Evolutionary conservation across 2,797 vertebrate species (phyloP).

Genomic region (Australoheros facetus): DNA sequence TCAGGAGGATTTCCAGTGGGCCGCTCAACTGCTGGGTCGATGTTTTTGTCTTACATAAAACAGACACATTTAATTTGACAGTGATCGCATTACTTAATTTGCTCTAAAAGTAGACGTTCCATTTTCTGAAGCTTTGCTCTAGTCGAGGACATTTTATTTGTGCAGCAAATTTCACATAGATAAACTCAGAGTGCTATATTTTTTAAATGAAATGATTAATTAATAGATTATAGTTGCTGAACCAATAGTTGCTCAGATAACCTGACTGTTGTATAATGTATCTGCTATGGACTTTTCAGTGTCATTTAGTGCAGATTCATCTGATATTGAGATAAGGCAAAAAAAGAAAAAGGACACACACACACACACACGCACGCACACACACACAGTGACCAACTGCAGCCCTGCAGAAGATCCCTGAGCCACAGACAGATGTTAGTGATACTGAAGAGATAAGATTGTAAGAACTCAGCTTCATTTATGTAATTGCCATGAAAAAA

Average conservation of each 20-base stretch:
- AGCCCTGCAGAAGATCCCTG: not conserved
- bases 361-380: too few species aligned
- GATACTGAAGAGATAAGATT: not conserved
- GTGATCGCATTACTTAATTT: not conserved
- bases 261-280: not conserved
- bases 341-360: too few species aligned
- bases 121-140: not conserved
- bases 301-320: not conserved
- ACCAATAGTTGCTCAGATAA: not conserved
- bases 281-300: not conserved
- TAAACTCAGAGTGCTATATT: not conserved
- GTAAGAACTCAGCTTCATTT: not conserved
- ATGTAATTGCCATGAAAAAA: not conserved
- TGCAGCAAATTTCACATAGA: too few species aligned
- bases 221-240: not conserved
- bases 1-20: not conserved
- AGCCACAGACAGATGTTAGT: not conserved
- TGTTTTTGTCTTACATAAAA: not conserved
- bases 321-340: not conserved
- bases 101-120: not conserved
- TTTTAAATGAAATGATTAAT: not conserved
- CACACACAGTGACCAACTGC: not conserved
- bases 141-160: not conserved
- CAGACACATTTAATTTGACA: not conserved
- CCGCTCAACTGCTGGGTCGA: not conserved